Base-by-base conservation (phyloP, 2,888 invertebrate species). In the Galerucella calmariensis region DNA sequence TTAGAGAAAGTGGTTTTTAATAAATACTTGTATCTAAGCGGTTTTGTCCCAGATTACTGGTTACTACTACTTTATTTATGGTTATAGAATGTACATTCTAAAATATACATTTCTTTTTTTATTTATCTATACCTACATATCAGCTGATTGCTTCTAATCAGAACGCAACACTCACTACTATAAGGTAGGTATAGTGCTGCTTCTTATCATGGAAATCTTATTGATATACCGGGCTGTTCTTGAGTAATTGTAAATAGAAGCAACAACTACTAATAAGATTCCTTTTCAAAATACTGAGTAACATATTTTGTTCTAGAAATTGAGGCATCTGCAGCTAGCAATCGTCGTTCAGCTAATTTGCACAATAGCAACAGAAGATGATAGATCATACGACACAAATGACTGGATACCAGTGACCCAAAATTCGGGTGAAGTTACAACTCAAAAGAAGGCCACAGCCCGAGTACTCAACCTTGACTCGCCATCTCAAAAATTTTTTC, bases 381-480 rank as follows among this genome's bases (percentile, higher is more conserved):
- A 61, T 11, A 70, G 80, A 78, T 80, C 83, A 3, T 87, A 86
- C 75, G 86, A 86, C 76, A 84, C 85, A 24, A 87, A 85, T 76
- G 91, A 91, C 73, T 91, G 91, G 91, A 88, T 91, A 72, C 91
- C 91, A 14, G 84, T 91, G 16, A 82, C 86, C 11, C 84, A 87
- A 72, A 73, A 75, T 20, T 24, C 46, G 11, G 68, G 56, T 12
- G 73, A 73, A 4, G 53, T 77, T 16, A 67, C 66, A n/a, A 24
- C 87, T 86, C 61, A 84, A 82, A 73, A 83, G 79, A 66, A 20
- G 16, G 85, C 87, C 27, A 83, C 82, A 10, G 86, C 84, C 11
- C 79, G 87, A 72, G 85, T 87, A 2, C 75, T 88, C 9, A 87
- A 85, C 75, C 69, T 87, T 53, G 85, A 84, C 16, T 77, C 82